A percentile compares a stretch with the other conserved stretches of the same genome.
phyloP scores from a whole-genome alignment of 1,140 invertebrate genomes.

The Oreohelix idahoensis region DNA sequence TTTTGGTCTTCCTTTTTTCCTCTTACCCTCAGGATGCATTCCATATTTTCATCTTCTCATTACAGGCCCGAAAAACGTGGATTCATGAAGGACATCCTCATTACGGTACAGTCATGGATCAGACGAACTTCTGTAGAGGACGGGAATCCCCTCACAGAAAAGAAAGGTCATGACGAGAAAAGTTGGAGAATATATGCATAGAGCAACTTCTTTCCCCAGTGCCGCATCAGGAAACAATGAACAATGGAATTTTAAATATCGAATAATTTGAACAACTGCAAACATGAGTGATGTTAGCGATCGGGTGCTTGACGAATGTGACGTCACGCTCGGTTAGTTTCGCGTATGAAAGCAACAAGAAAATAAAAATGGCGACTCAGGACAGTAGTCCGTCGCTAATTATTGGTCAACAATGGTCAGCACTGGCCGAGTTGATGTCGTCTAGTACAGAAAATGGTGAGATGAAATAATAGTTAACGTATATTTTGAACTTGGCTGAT shows the following conservation, averaged over 20 bases:
- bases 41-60: too few species aligned
- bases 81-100: too few species aligned
- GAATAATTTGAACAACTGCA: neutral
- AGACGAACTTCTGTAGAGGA: too few species aligned
- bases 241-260: neutral
- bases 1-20: too few species aligned
- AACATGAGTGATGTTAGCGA: neutral
- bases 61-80: too few species aligned
- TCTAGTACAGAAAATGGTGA: constrained; percentile 55
- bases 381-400: constrained; percentile 73
- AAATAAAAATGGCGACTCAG: constrained; percentile 74
- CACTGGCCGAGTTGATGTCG: constrained; percentile 65
- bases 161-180: too few species aligned
- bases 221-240: too few species aligned
- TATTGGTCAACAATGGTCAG: constrained; percentile 72
- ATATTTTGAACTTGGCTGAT: constrained; percentile 13
- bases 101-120: too few species aligned
- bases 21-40: too few species aligned
- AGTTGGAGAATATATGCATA: too few species aligned
- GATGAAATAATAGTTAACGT: constrained; percentile 41
- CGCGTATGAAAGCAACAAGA: constrained; percentile 72
- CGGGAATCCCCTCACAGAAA: too few species aligned
- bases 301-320: constrained; percentile 54
- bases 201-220: too few species aligned
- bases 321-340: constrained; percentile 71